Percentiles rank a stretch among this genome's conserved stretches.
Evolutionary conservation across 1,140 invertebrate genomes (phyloP).

Genomic region (Copidosoma floridanum): DNA sequence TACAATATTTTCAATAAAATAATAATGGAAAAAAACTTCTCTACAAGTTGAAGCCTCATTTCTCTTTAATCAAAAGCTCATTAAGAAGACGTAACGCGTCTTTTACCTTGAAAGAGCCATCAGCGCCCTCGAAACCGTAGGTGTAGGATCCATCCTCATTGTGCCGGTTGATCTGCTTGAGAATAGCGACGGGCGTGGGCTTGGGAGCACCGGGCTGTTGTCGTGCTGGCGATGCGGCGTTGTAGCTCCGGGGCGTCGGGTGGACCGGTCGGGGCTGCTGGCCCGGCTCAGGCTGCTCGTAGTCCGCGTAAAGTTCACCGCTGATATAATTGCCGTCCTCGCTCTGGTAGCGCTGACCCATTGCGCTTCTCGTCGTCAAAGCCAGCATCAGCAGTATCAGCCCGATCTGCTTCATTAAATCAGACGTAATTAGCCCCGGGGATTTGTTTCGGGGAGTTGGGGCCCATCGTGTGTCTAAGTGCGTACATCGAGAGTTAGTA

Average conservation of each 20-base stretch:
- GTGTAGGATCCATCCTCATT: conserved; percentile 86
- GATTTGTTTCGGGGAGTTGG: too few relatives aligned
- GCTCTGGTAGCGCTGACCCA: conserved; percentile 47
- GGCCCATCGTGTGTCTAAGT: too few relatives aligned
- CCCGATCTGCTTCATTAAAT: conserved; percentile 44
- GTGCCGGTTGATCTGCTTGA: conserved; percentile 84
- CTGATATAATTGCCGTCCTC: conserved; percentile 53
- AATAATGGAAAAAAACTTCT: too few relatives aligned
- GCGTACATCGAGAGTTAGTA: too few relatives aligned
- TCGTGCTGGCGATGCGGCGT: conserved; percentile 44
- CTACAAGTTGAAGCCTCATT: too few relatives aligned
- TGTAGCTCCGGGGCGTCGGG: conserved; percentile 51
- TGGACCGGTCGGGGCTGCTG: conserved; percentile 58
- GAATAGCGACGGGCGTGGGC: conserved; percentile 73
- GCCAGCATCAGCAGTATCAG: conserved; percentile 43
- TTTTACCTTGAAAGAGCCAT: conserved; percentile 68
- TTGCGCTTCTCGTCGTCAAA: conserved; percentile 41
- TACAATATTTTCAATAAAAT: too few relatives aligned
- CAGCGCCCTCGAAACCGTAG: conserved; percentile 81
- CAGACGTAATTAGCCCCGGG: too few relatives aligned
- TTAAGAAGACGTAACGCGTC: not conserved
- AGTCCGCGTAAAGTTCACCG: conserved; percentile 58
- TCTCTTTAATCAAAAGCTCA: too few relatives aligned
- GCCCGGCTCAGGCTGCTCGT: conserved; percentile 47
- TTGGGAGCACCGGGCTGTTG: conserved; percentile 53